These are phyloP conservation scores for Tetranychus piercei DNA, from an alignment of 2,888 invertebrate genomes.

Conservation along the genomic window DNA sequence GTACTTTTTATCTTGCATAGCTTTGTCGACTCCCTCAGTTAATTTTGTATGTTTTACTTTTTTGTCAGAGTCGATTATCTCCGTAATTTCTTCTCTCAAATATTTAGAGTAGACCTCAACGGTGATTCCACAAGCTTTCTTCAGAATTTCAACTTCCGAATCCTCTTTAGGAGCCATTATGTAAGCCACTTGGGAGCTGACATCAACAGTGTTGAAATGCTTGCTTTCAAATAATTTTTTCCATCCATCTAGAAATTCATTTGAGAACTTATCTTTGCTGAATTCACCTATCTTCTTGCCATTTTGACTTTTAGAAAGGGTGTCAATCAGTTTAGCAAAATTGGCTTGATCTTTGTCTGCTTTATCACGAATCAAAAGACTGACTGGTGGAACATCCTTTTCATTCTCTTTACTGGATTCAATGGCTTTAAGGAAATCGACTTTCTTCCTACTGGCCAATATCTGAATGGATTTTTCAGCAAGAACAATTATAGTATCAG, in stretches of 20 bases:
- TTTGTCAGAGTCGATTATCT: constrained; percentile 93
- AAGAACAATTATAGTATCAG: constrained; percentile 82
- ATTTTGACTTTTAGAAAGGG: constrained; percentile 65
- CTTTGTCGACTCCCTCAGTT: constrained; percentile 80
- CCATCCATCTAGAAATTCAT: constrained; percentile 75
- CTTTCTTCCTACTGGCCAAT: constrained; percentile 90
- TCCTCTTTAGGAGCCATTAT: constrained; percentile 90
- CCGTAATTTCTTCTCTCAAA: constrained; percentile 91
- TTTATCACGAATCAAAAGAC: constrained; percentile 70
- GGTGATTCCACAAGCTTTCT: constrained; percentile 77
- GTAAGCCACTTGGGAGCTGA: constrained; percentile 62
- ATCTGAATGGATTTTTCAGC: constrained; percentile 68
- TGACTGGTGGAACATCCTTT: constrained; percentile 56
- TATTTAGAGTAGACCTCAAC: constrained; percentile 90
- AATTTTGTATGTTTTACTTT: constrained; percentile 90
- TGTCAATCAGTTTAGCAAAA: constrained; percentile 49
- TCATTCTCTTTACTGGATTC: constrained; percentile 65
- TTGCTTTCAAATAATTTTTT: constrained; percentile 53
- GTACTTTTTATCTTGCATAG: constrained; percentile 85
- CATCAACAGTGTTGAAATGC: constrained; percentile 64
- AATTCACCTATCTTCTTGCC: constrained; percentile 78
- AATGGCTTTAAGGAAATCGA: constrained; percentile 78
- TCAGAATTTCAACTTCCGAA: constrained; percentile 64
- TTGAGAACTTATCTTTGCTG: constrained; percentile 75
- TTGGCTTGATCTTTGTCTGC: constrained; percentile 71